Conservation (phyloP, 2,797 vertebrate species). For the Leptoclinus maculatus region DNA sequence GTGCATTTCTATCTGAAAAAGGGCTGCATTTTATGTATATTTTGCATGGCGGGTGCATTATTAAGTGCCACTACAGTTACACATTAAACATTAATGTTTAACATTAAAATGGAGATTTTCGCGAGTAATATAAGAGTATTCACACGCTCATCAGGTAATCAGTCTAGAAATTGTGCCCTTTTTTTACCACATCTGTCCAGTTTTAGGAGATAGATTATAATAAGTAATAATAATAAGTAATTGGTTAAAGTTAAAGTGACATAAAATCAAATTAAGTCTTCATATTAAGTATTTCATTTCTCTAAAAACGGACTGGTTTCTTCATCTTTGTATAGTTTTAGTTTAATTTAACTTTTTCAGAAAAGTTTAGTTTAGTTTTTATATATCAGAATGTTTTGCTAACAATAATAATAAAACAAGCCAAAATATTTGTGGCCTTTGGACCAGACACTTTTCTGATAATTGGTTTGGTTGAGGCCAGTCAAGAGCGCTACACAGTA, state of each 20-base stretch:
- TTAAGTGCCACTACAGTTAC: neutral
- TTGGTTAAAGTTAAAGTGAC: neutral
- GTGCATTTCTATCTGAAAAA: neutral
- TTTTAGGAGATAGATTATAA: neutral
- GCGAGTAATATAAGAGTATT: neutral
- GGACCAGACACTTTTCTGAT: neutral
- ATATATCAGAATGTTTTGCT: neutral
- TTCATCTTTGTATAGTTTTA: neutral
- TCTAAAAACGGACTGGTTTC: neutral
- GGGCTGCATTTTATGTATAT: neutral
- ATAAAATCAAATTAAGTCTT: constrained; percentile 13
- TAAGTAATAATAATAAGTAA: neutral
- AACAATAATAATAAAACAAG: neutral
- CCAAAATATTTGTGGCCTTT: neutral
- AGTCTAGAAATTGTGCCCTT: neutral
- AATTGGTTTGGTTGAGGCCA: neutral
- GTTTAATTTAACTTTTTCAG: neutral
- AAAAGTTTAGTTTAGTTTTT: neutral
- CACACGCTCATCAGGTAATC: neutral
- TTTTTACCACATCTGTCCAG: neutral
- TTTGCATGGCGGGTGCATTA: neutral
- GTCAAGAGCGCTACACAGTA: neutral
- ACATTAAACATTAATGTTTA: no score
- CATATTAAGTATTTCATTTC: neutral
- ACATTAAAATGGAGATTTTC: constrained; percentile 1